Evolutionary conservation across 2,888 invertebrate genomes (phyloP).

Genomic region (Alentia gelatinosa): DNA sequence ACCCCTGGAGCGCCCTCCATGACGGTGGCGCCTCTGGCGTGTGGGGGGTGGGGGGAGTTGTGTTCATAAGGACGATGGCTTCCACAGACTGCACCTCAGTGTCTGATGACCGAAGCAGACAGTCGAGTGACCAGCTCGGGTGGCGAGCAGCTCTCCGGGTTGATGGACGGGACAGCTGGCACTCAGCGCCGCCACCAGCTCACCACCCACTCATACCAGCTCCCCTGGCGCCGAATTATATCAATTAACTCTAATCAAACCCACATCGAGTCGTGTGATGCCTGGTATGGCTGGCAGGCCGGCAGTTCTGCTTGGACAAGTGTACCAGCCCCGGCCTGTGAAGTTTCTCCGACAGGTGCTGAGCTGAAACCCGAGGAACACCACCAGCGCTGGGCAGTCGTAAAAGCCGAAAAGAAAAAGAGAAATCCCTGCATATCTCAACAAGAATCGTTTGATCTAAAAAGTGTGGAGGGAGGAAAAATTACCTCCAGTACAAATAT

Average conservation of each 20-base stretch:
- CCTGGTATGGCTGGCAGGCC: background rate
- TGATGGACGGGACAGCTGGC: conserved; percentile 33
- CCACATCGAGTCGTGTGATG: background rate
- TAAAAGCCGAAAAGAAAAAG: background rate
- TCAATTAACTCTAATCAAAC: conserved; percentile 50
- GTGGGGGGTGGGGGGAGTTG: background rate
- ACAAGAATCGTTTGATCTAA: no score
- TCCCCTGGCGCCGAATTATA: conserved; percentile 42
- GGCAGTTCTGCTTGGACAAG: conserved; percentile 18
- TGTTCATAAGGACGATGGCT: background rate
- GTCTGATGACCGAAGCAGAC: conserved; percentile 21
- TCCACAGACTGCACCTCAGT: background rate
- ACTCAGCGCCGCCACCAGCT: background rate
- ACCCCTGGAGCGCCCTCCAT: background rate
- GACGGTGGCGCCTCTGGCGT: background rate
- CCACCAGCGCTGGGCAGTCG: no score
- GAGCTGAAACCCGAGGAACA: background rate
- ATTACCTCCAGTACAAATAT: no score
- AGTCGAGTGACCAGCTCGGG: background rate
- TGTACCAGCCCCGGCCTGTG: background rate
- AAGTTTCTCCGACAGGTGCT: conserved; percentile 31
- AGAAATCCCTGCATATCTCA: no score
- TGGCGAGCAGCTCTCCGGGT: background rate
- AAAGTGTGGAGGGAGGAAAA: no score
- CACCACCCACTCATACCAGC: conserved; percentile 12